Evolutionary conservation across 2,797 vertebrate genomes (phyloP), one percentile per base, ranked within the genome.

Genomic region (Falco naumanni): DNA sequence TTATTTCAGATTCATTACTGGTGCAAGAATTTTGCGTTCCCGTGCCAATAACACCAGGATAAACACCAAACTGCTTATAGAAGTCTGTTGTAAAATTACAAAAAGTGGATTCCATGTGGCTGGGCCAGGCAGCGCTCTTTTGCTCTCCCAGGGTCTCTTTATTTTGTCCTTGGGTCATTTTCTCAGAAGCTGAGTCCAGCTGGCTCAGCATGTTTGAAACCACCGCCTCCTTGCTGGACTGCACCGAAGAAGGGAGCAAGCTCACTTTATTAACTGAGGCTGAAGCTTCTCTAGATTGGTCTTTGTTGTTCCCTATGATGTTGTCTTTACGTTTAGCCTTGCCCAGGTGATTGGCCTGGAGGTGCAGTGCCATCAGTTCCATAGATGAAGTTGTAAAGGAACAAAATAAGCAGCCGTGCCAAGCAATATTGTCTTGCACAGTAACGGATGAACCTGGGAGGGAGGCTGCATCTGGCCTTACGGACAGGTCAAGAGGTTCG

Each of bases 401-500:
- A 91, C 99, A 99, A 96, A 99, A 99, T 50, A 99, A 98, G 97
- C 99, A 99, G 93, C 99, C 98, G 0, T 99, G 99, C 99, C 99
- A 99, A 2, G 99, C 99, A 24, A 99, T 98, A 34, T 99, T 99
- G 95, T 99, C 99, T 80, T 99, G 99, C 81, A 99, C 97, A 24
- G 99, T 99, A 94, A 99, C 96, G 2, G 99, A 99, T 45, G 99
- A 98, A 59, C 99, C 99, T 1, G 99, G 99, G 60, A 99, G 98
- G 19, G 99, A 98, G 71, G 98, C 97, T 51, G 98, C 99, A 43
- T 99, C 99, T 6, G 99, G 99, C 91, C 99, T 98, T 84, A 99
- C 98, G 0, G 99, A 99, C 89, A 99, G 97, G 97, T 99, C 99
- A 74, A 99, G 98, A 7, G 99, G 99, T 94, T 99, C 99, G 1